A percentile compares a stretch with the other conserved stretches of the same genome.
Evolutionary conservation across 2,888 invertebrate genomes (phyloP).

Genomic region (Epistrophe eligans): DNA sequence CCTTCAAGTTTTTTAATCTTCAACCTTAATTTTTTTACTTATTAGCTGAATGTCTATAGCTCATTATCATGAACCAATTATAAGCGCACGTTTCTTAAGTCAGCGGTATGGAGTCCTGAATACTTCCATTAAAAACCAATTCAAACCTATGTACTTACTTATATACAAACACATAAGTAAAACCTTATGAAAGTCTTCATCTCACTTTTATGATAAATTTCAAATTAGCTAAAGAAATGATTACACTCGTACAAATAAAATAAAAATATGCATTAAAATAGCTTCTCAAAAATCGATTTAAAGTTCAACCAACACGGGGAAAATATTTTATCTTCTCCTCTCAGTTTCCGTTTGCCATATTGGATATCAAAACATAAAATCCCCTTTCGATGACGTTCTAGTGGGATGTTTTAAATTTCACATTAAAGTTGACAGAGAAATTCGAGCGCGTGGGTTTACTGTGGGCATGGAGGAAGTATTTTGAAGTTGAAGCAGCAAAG

Average conservation of each 20-base stretch:
- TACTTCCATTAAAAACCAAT: background rate
- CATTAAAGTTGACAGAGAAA: conserved; percentile 24
- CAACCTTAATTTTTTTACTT: too few species aligned
- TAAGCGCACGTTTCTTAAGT: too few species aligned
- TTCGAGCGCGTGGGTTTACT: conserved; percentile 1
- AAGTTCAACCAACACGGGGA: background rate
- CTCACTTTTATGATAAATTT: background rate
- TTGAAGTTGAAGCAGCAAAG: background rate
- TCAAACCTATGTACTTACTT: background rate
- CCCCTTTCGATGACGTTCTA: conserved; percentile 3
- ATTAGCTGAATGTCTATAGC: background rate
- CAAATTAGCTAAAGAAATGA: background rate
- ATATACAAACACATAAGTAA: background rate
- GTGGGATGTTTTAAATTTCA: conserved; percentile 38
- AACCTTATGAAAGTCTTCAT: background rate
- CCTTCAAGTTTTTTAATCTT: too few species aligned
- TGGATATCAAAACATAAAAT: conserved; percentile 33
- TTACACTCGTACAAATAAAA: background rate
- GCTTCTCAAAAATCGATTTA: conserved; percentile 4
- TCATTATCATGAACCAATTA: background rate
- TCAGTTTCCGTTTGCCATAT: conserved; percentile 26
- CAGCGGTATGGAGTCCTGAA: too few species aligned
- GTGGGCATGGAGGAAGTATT: background rate
- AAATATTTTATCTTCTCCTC: conserved; percentile 1
- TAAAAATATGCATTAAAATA: background rate